A percentile compares a stretch with the other conserved stretches of the same genome.
These are phyloP conservation scores for Thaumatotibia leucotreta DNA, from an alignment of 1,140 invertebrate genomes.

Conservation along the genomic window DNA sequence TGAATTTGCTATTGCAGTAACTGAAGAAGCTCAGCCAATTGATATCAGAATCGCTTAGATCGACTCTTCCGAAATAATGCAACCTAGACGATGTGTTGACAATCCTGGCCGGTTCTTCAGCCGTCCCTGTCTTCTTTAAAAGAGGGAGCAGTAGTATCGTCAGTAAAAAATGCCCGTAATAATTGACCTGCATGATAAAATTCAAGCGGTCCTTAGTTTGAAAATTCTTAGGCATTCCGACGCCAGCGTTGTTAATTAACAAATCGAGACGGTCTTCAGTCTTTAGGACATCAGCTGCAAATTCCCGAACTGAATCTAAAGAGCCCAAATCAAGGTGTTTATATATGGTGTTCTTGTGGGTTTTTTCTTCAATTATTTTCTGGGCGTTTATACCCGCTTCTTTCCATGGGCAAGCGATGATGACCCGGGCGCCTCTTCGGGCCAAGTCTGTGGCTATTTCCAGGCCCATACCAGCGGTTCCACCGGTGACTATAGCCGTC, in stretches of 20 bases:
- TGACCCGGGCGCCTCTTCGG: slow-evolving; percentile 79
- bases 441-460: slow-evolving; percentile 82
- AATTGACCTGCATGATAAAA: slow-evolving; percentile 71
- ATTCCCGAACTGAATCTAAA: slow-evolving; percentile 81
- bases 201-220: slow-evolving; percentile 75
- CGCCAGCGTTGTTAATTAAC: slow-evolving; percentile 88
- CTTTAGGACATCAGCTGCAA: slow-evolving; percentile 80
- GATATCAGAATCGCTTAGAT: slow-evolving; percentile 71
- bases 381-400: slow-evolving; percentile 43
- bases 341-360: slow-evolving; percentile 79
- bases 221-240: slow-evolving; percentile 72
- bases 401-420: slow-evolving; percentile 64
- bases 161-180: slow-evolving; percentile 77
- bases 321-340: slow-evolving; percentile 82
- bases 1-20: slow-evolving; percentile 85
- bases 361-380: slow-evolving; percentile 78
- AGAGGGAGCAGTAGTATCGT: slow-evolving; percentile 74
- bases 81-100: slow-evolving; percentile 54
- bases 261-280: slow-evolving; percentile 84
- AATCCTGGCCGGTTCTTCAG: slow-evolving; percentile 75
- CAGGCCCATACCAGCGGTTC: slow-evolving; percentile 88
- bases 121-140: slow-evolving; percentile 70
- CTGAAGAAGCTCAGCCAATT: slow-evolving; percentile 69
- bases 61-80: slow-evolving; percentile 76
- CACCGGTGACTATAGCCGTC: slow-evolving; percentile 79